Evolutionary conservation across 2,113 vertebrate genomes (phyloP).

Genomic region (Rhabdornis inornatus): DNA sequence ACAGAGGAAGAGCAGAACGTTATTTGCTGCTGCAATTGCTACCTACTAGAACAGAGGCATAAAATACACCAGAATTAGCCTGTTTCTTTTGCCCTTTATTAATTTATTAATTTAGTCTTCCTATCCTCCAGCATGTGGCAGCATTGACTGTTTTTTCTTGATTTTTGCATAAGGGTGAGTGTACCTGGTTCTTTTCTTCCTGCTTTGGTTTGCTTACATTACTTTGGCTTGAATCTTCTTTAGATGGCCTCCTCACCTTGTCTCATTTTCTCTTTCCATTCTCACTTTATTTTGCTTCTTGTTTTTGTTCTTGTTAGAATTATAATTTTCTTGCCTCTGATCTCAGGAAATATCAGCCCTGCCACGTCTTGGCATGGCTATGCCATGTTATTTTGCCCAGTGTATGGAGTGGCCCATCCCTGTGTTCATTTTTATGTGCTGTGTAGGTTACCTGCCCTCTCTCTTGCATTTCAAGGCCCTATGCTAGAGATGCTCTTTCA

Average conservation of each 20-base stretch:
- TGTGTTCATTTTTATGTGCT: not conserved
- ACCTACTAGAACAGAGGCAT: not conserved
- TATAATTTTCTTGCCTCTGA: not conserved
- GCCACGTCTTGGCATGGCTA: accelerated
- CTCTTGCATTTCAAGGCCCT: not conserved
- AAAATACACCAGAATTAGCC: not conserved
- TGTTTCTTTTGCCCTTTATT: not conserved
- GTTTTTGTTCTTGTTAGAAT: not conserved
- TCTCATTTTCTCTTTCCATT: not conserved
- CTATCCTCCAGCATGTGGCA: not conserved
- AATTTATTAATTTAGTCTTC: not conserved
- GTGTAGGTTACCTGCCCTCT: not conserved
- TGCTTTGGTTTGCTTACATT: not conserved
- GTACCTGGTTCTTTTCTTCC: not conserved
- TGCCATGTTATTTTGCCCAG: not conserved
- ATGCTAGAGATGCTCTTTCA: not conserved
- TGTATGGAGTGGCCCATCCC: not conserved
- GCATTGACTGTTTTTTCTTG: accelerated
- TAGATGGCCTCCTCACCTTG: not conserved
- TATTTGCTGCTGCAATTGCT: not conserved
- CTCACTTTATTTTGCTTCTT: not conserved
- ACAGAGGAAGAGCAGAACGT: not conserved
- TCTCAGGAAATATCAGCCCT: not conserved
- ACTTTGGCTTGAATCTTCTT: not conserved
- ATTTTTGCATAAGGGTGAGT: not conserved